These are phyloP conservation scores for Subanguina moxae DNA, from an alignment of 1,140 invertebrate species.

Conservation along the genomic window DNA sequence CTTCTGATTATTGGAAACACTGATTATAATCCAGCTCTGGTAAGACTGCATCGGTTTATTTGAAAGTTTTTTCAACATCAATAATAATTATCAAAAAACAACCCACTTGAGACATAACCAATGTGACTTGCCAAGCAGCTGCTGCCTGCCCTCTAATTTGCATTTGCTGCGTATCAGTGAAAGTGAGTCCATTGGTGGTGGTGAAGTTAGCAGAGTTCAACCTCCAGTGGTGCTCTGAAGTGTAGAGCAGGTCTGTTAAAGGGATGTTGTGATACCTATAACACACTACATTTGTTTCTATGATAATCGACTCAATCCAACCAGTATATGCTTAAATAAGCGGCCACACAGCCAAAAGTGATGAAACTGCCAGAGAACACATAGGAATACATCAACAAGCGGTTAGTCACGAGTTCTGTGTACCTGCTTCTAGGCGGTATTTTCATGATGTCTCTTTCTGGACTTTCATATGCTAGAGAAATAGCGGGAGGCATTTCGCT, in stretches of 20 bases:
- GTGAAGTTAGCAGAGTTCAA: slow-evolving; percentile 49
- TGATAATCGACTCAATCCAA: slow-evolving; percentile 18
- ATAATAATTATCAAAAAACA: neutral
- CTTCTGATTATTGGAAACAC: too few relatives aligned
- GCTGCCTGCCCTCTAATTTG: slow-evolving; percentile 52
- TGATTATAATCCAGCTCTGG: too few relatives aligned
- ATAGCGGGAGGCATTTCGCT: slow-evolving; percentile 61
- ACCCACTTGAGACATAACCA: slow-evolving; percentile 47
- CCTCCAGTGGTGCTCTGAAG: slow-evolving; percentile 52
- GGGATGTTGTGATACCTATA: slow-evolving; percentile 53
- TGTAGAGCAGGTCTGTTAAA: slow-evolving; percentile 49
- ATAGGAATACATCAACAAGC: slow-evolving; percentile 42
- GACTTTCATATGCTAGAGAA: slow-evolving; percentile 63
- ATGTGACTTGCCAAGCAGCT: slow-evolving; percentile 56
- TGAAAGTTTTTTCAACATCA: too few relatives aligned
- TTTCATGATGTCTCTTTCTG: slow-evolving; percentile 55
- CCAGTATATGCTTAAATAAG: slow-evolving; percentile 56
- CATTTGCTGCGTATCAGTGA: slow-evolving; percentile 44
- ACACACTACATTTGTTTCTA: slow-evolving; percentile 5
- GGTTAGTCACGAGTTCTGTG: slow-evolving; percentile 42
- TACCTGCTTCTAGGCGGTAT: slow-evolving; percentile 35
- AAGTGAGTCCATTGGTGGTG: slow-evolving; percentile 17
- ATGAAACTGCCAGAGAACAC: slow-evolving; percentile 53
- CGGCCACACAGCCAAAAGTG: slow-evolving; percentile 53
- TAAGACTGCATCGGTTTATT: too few relatives aligned